Percentiles rank a stretch among this genome's conserved stretches.
phyloP scores from a whole-genome alignment of 2,888 invertebrate species.

The Athripsodes cinereus region DNA sequence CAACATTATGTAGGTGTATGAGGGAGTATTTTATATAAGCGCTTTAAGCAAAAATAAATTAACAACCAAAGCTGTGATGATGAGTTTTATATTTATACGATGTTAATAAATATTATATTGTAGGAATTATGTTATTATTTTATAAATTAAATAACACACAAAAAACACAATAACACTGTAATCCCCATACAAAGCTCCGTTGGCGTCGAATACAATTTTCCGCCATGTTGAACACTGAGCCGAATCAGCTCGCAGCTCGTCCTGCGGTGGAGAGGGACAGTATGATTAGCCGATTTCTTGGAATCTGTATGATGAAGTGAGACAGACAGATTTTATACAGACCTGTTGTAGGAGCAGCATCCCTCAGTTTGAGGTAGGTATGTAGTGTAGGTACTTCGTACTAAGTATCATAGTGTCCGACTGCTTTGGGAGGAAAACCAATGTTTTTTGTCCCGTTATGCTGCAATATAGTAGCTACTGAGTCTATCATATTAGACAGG shows the following conservation, averaged over 20 bases:
- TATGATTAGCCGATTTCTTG: not conserved
- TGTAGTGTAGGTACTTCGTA: too few species aligned
- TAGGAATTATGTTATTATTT: slow-evolving; percentile 4
- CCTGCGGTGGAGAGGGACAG: slow-evolving; percentile 8
- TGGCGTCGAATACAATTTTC: slow-evolving; percentile 52
- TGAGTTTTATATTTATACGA: not conserved
- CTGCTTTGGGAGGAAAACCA: slow-evolving; percentile 25
- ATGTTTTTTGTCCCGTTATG: slow-evolving; percentile 24
- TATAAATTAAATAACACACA: slow-evolving; percentile 20
- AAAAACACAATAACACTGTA: slow-evolving; percentile 27
- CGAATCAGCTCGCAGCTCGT: slow-evolving; percentile 44
- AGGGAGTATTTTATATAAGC: too few species aligned
- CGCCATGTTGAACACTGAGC: slow-evolving; percentile 47
- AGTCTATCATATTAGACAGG: not conserved
- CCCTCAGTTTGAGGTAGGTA: slow-evolving; percentile 24
- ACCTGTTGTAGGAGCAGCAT: not conserved
- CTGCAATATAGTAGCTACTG: not conserved
- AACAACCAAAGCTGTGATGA: not conserved
- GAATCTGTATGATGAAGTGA: not conserved
- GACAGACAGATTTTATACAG: slow-evolving; percentile 6
- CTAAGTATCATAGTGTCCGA: slow-evolving; percentile 12
- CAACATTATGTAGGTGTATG: too few species aligned
- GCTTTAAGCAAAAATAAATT: not conserved
- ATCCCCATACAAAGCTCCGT: slow-evolving; percentile 25
- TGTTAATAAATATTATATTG: not conserved